Conservation (phyloP, 2,888 invertebrate genomes). For the Esperia sulphurella region DNA sequence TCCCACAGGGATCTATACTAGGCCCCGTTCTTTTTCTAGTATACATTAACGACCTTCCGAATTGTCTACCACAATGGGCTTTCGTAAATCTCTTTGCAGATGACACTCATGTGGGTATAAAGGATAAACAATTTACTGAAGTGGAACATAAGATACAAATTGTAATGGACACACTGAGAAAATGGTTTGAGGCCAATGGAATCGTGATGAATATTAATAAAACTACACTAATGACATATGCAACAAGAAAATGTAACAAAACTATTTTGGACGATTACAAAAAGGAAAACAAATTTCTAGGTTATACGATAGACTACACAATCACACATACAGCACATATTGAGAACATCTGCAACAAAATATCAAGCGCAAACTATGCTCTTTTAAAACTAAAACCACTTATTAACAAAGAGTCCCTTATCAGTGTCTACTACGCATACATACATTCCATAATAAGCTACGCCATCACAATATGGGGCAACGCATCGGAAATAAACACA, state of each 20-base stretch:
- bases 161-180: background rate
- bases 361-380: background rate
- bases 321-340: background rate
- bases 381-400: background rate
- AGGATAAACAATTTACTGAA: background rate
- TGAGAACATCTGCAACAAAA: background rate
- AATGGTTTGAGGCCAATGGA: background rate
- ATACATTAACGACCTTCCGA: background rate
- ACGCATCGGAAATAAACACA: background rate
- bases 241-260: background rate
- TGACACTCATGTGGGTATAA: background rate
- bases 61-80: background rate
- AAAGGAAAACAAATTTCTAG: background rate
- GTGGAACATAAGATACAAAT: background rate
- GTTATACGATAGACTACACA: background rate
- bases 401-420: background rate
- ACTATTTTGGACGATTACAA: background rate
- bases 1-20: background rate
- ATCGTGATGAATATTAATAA: background rate
- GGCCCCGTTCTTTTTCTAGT: background rate
- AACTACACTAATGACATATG: background rate
- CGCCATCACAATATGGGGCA: background rate
- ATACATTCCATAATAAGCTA: background rate
- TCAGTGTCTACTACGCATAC: background rate
- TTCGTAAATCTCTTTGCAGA: background rate